Evolutionary conservation across 2,888 invertebrate genomes (phyloP).

Genomic region (Amphipoea oculea): DNA sequence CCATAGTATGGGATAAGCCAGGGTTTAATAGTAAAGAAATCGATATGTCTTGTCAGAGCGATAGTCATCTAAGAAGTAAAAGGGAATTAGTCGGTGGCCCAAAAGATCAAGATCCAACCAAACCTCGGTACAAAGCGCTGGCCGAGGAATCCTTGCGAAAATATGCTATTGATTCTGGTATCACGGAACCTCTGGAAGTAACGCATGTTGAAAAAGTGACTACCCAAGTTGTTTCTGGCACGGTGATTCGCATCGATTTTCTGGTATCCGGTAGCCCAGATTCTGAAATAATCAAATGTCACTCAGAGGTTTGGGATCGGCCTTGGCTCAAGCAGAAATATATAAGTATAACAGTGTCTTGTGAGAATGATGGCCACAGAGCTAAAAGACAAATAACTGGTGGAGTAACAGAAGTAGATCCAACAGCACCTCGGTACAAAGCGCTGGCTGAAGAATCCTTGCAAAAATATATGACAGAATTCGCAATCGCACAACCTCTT

Average conservation of each 20-base stretch:
- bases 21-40: conserved; percentile 59
- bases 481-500: conserved; percentile 39
- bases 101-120: neutral
- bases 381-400: conserved; percentile 14
- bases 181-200: conserved; percentile 41
- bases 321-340: neutral
- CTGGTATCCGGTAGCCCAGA: conserved; percentile 19
- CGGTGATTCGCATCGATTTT: conserved; percentile 60
- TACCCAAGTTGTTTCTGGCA: conserved; percentile 69
- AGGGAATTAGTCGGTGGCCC: neutral
- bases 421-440: conserved; percentile 7
- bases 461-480: conserved; percentile 25
- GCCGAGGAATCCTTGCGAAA: conserved; percentile 45
- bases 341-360: neutral
- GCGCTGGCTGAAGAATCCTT: conserved; percentile 41
- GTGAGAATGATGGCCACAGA: neutral
- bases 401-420: conserved; percentile 32
- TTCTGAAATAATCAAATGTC: conserved; percentile 39
- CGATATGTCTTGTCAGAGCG: conserved; percentile 52
- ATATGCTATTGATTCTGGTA: conserved; percentile 23
- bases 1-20: conserved; percentile 55
- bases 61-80: conserved; percentile 6
- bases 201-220: conserved; percentile 57
- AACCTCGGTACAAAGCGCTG: conserved; percentile 13
- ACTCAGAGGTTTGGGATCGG: conserved; percentile 61